These are phyloP conservation scores for Pollenia amentaria DNA, from an alignment of 2,888 invertebrate genomes.

Conservation along the genomic window DNA sequence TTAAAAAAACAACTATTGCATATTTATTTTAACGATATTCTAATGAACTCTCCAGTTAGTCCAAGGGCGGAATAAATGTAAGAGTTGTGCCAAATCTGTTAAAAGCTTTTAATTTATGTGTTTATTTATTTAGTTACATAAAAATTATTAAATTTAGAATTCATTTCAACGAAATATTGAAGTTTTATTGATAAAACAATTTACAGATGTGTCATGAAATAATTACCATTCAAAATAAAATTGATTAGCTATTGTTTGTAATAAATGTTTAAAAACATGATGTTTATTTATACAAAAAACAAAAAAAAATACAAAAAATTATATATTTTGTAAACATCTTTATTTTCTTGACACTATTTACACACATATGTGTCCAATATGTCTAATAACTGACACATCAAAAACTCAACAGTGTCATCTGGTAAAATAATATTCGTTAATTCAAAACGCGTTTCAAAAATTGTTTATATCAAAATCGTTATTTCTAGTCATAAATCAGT, in stretches of 20 bases:
- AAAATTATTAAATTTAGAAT: neutral
- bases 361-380: constrained; percentile 41
- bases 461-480: neutral
- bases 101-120: no score
- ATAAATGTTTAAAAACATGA: neutral
- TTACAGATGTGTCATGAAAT: neutral
- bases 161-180: neutral
- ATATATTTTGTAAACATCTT: constrained; percentile 48
- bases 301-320: neutral
- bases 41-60: constrained; percentile 4
- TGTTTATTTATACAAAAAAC: neutral
- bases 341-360: constrained; percentile 58
- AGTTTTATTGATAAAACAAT: neutral
- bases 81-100: no score
- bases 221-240: no score
- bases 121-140: neutral
- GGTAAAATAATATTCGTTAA: neutral
- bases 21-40: neutral
- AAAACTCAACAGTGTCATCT: constrained; percentile 34
- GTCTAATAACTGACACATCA: constrained; percentile 50
- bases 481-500: constrained; percentile 30
- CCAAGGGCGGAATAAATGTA: neutral
- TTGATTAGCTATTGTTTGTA: neutral
- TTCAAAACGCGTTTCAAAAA: constrained; percentile 20
- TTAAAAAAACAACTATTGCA: neutral